Conservation (phyloP, 1,140 invertebrate species). For the Brachionus manjavacas region DNA sequence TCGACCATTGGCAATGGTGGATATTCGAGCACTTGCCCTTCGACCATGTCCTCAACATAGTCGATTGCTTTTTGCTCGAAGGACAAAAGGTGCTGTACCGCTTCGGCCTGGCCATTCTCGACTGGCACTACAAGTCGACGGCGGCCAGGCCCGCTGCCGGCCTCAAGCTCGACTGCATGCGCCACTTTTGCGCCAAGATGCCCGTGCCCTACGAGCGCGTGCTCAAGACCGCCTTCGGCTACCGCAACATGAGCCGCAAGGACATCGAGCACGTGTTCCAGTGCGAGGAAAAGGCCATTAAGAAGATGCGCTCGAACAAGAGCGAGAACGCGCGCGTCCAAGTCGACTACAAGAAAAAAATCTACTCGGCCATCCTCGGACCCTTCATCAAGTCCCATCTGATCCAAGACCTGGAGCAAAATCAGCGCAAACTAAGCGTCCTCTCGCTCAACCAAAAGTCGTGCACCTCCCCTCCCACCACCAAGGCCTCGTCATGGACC, state of each 20-base stretch:
- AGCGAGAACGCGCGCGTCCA: neutral
- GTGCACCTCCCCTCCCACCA: neutral
- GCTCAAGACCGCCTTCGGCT: conserved; percentile 3
- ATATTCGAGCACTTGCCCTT: conserved; percentile 33
- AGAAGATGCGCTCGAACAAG: conserved; percentile 15
- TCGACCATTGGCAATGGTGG: conserved; percentile 39
- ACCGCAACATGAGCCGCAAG: conserved; percentile 37
- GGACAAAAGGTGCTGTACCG: conserved; percentile 6
- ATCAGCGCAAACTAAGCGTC: neutral
- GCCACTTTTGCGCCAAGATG: neutral
- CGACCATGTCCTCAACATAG: conserved; percentile 6
- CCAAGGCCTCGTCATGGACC: neutral
- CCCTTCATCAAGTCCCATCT: conserved; percentile 13
- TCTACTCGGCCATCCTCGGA: conserved; percentile 1
- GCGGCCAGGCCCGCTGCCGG: too few species aligned
- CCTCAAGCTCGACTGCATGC: neutral
- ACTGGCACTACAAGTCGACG: neutral
- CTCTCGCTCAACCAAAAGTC: neutral
- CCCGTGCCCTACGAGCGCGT: neutral
- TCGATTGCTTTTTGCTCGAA: conserved; percentile 38
- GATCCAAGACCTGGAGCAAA: neutral
- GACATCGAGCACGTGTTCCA: conserved; percentile 34
- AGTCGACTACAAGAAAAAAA: conserved; percentile 27
- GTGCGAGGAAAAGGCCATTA: conserved; percentile 12
- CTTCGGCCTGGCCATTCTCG: neutral